phyloP scores from a whole-genome alignment of 2,888 invertebrate genomes.

The Abscondita cerata region DNA sequence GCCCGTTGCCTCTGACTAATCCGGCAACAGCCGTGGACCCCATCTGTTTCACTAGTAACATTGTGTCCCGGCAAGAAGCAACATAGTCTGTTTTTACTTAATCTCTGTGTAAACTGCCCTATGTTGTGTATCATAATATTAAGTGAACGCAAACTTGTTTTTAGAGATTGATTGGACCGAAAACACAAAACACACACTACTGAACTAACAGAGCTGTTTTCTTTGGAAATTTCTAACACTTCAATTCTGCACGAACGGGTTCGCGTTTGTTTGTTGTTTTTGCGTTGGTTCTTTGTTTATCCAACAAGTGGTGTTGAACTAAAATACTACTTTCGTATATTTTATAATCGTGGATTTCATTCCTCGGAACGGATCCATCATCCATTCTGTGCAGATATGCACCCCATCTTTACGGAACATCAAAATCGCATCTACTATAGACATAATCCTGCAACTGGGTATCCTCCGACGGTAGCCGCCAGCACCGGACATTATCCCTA shows the following conservation, averaged over 20 bases:
- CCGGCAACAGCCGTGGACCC: conserved; percentile 53
- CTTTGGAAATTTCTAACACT: conserved; percentile 50
- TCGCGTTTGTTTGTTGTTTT: conserved; percentile 50
- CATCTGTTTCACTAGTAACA: conserved; percentile 62
- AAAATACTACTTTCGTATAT: conserved; percentile 45
- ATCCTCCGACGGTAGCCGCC: conserved; percentile 68
- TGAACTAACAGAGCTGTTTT: conserved; percentile 54
- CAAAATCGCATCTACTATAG: conserved; percentile 87
- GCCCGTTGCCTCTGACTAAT: conserved; percentile 47
- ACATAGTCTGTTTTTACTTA: conserved; percentile 65
- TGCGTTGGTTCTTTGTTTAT: conserved; percentile 47
- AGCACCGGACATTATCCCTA: conserved; percentile 74
- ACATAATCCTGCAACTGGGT: conserved; percentile 65
- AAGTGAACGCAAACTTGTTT: conserved; percentile 69
- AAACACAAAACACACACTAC: conserved; percentile 50
- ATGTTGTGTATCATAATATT: conserved; percentile 87
- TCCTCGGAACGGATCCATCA: conserved; percentile 24
- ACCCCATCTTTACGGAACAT: conserved; percentile 85
- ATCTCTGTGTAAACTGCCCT: conserved; percentile 78
- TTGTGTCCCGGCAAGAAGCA: conserved; percentile 61
- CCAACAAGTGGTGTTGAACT: conserved; percentile 52
- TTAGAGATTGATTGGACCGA: conserved; percentile 60
- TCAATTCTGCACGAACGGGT: conserved; percentile 41
- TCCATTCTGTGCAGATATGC: conserved; percentile 66
- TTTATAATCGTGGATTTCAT: conserved; percentile 42